Conservation (phyloP, 1,140 invertebrate species). For the Cotesia chilonis region DNA sequence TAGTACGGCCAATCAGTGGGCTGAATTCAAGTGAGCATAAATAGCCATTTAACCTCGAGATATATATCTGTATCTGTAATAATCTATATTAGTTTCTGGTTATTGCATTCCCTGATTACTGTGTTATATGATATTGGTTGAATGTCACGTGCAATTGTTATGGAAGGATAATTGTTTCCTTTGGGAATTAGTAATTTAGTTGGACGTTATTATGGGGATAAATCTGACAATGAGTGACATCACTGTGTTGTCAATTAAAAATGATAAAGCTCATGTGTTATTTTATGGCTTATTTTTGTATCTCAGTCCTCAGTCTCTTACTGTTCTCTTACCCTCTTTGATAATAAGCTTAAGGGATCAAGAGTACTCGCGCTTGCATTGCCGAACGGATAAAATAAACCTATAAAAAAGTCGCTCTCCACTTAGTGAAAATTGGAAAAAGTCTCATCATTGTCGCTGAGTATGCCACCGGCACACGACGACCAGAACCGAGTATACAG, state of each 20-base stretch:
- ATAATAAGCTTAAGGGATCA: conserved; percentile 64
- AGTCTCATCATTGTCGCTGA: conserved; percentile 24
- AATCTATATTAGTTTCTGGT: conserved; percentile 6
- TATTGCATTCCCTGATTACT: background rate
- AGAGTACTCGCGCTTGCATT: conserved; percentile 42
- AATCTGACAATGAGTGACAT: conserved; percentile 56
- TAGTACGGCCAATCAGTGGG: conserved; percentile 11
- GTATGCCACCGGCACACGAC: background rate
- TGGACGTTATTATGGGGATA: conserved; percentile 40
- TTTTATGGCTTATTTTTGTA: conserved; percentile 37
- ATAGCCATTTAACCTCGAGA: conserved; percentile 3
- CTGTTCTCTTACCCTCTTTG: conserved; percentile 40
- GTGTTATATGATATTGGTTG: conserved; percentile 5
- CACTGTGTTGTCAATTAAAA: conserved; percentile 61
- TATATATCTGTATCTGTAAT: conserved; percentile 4
- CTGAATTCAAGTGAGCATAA: background rate
- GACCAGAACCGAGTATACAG: conserved; percentile 6
- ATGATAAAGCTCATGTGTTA: conserved; percentile 52
- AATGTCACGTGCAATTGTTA: conserved; percentile 17
- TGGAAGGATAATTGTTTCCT: conserved; percentile 15
- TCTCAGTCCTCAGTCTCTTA: conserved; percentile 36
- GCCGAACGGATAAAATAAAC: conserved; percentile 44
- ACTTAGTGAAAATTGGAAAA: conserved; percentile 46
- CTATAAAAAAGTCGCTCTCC: conserved; percentile 33
- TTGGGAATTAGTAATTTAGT: conserved; percentile 13